Evolutionary conservation across 2,797 vertebrate species (phyloP).

Genomic region (Falco novaeseelandiae): DNA sequence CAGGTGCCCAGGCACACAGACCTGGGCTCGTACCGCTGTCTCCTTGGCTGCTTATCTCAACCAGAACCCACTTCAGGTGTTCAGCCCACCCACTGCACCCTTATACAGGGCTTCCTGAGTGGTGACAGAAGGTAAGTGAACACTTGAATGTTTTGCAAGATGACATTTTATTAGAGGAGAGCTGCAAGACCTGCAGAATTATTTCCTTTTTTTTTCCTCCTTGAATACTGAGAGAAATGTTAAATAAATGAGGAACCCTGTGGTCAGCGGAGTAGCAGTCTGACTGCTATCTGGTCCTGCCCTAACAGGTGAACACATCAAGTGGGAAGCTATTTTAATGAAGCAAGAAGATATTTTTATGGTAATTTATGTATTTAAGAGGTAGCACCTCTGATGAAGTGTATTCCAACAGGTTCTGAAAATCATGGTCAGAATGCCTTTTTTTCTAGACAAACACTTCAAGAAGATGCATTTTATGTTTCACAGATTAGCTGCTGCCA

Average conservation of each 20-base stretch:
- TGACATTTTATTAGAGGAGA: neutral
- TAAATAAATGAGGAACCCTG: neutral
- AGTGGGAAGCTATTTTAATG: neutral
- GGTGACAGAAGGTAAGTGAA: neutral
- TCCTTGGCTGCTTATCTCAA: neutral
- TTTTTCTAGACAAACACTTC: conserved; percentile 58
- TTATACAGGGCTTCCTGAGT: neutral
- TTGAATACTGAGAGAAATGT: neutral
- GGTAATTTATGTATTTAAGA: neutral
- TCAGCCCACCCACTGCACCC: neutral
- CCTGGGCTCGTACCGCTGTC: neutral
- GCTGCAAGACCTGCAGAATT: neutral
- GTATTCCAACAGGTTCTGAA: neutral
- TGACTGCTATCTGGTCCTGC: neutral
- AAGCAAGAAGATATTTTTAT: neutral
- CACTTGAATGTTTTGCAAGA: neutral
- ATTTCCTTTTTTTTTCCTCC: neutral
- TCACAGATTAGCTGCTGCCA: conserved; percentile 46
- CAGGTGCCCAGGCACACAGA: fast-evolving
- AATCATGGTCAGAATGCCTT: neutral
- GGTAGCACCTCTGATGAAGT: neutral
- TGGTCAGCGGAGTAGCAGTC: neutral
- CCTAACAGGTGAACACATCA: neutral
- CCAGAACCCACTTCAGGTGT: neutral
- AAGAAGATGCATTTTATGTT: conserved; percentile 46